Evolutionary conservation across 2,113 vertebrate genomes (phyloP), one percentile per base, ranked within the genome.

Genomic region (Tyto alba): DNA sequence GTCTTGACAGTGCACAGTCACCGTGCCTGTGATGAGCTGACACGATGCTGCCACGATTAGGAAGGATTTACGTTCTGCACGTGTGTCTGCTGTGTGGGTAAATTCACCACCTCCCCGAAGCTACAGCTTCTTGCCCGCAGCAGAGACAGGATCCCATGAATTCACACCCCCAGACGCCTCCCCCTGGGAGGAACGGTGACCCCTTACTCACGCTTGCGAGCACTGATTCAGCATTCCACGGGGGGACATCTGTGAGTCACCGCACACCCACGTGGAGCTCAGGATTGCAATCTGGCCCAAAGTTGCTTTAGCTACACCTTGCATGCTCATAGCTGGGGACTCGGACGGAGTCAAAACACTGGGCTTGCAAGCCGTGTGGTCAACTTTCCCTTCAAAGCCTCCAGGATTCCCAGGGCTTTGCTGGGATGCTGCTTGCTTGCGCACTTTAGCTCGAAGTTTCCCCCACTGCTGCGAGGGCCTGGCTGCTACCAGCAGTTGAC

Each of bases 161-260:
- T 60, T 30, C 82, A 19, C 57, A 69, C 18, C 29, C 36, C n/a
- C 43, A 5, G 26, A 18, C 1, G 4, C 11, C 21, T 77, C n/a
- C 41, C 73, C 56, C 52, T 1, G 0, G 77, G 53, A 72, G 48
- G 56, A 62, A 59, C 1, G 0, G 47, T 78, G 90, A 93, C 93
- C 93, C 90, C 53, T 91, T 75, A 75, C 62, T 95, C 73, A 87
- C 1, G 25, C 63, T 8, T 0, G 16, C 0, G 1, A 86, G 68
- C 80, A 57, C 84, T 71, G 84, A 95, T 89, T 78, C 87, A 92
- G 73, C 38, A 84, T 93, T 95, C 93, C 95, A 92, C 1, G 21
- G 94, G 74, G 87, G 69, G 81, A 88, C 16, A 6, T 23, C 88
- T 52, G 60, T 87, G 94, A 94, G 80, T 95, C 84, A 92, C 73